Evolutionary conservation across 1,140 invertebrate genomes (phyloP), one percentile per base, ranked within the genome.

Genomic region (Dufourea novaeangliae): DNA sequence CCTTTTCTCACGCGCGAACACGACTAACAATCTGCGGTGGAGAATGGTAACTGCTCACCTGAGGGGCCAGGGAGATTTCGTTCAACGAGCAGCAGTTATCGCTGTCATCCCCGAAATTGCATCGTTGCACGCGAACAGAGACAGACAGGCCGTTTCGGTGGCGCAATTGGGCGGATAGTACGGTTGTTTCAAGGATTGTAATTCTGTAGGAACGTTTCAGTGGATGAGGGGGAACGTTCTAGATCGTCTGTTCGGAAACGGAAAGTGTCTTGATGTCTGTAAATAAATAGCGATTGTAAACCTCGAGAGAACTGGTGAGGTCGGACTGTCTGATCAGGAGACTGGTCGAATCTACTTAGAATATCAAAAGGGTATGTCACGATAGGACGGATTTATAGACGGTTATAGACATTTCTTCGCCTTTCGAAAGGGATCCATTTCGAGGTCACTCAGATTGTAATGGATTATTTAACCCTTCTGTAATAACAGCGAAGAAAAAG

Each of bases 51-150:
- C 75, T 50, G 34, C 63, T 57, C 67, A n/a, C 62, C 80, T 39
- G 52, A 62, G 34, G 61, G 74, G 74, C 68, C 67, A 32, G 68
- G 39, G 41, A 20, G 62, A 54, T 63, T 82, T 82, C 63, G 78
- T 73, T 54, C 67, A 39, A 75, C 64, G 52, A 79, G 52, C 22
- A 12, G 63, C 76, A 83, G 44, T 84, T 83, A 82, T 27, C 80
- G 64, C 76, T 79, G 56, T 82, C 72, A 84, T 79, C 44, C 63
- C 80, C 80, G 69, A 84, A 84, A 84, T 84, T 84, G 76, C 82
- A 83, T 64, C 64, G 68, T 68, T 79, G 75, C 82, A 83, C 82
- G 82, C 80, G 69, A 81, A 59, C 61, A 69, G 44, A 29, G 56
- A 52, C 68, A 74, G 57, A 25, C 69, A 57, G 61, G 52, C 46